Evolutionary conservation across 2,888 invertebrate genomes (phyloP), one percentile per base, ranked within the genome.

Genomic region (Chymomyza caudatula): DNA sequence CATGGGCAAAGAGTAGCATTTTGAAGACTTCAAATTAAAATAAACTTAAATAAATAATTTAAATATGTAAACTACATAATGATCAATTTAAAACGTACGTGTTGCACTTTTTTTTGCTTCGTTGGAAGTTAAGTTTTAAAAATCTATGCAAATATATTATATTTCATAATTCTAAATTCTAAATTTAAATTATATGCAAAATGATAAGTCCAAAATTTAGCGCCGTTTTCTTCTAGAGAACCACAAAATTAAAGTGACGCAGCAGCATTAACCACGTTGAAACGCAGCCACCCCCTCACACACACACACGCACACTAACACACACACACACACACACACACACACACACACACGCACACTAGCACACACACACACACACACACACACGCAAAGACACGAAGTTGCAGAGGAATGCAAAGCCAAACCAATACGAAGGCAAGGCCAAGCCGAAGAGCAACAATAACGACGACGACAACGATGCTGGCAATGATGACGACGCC

Each of bases 341-440:
- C 29, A 37, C 11, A 0, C 29, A 11, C 29, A 0, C 29, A 37
- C 29, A 29, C 29, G 11, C 29, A 37, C 29, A 37, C 29, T n/a
- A n/a, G n/a, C n/a, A 37, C 29, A 0, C 29, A 37, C 29, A 29
- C 29, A 37, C 29, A 37, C 29, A 37, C 29, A 37, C 29, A 11
- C 11, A 1, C 29, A 37, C 29, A 37, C 29, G n/a, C n/a, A n/a
- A n/a, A 37, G 8, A 13, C 53, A 53, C 53, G 53, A 53, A 53
- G 53, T 53, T 53, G 53, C 51, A 53, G 25, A 53, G 53, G 53
- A 53, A 53, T 53, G 25, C 25, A 68, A 64, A 57, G 58, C 17
- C 29, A 51, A 55, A 57, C 69, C 69, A 69, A 68, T 68, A 68
- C 69, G 69, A 69, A 69, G 64, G 53, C 69, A 6, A 55, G 43